Base-by-base conservation (phyloP, 2,888 invertebrate genomes). In the Eustalomyia histrio region DNA sequence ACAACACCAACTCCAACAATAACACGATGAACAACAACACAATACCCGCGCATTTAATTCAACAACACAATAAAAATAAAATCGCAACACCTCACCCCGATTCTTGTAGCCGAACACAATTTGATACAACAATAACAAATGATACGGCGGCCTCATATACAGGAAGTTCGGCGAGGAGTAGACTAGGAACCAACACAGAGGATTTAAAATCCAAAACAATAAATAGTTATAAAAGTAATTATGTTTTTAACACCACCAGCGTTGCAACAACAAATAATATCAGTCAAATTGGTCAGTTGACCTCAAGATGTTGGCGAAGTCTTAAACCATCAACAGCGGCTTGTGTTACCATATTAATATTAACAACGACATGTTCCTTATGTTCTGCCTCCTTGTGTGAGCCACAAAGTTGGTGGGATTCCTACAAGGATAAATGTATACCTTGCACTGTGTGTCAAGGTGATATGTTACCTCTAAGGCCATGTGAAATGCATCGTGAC, bases 401-500 rank as follows among this genome's bases (percentile, higher is more conserved):
- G 83, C 93, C 94, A 63, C 92, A 92, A 84, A 93, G 93, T 89
- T 96, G 94, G 93, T 94, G 95, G 93, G 93, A 94, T 90, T 92
- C 93, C 83, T 92, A 92, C 85, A 92, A 91, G 83, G 93, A 93
- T 88, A 90, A 90, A 85, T 96, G 95, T 90, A 91, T 92, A 85
- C 93, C 94, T 79, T 96, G 96, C 91, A 94, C 95, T 73, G 92
- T 92, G 87, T 95, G 95, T 91, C 92, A 92, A 83, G 93, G 93
- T 85, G 92, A 92, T 73, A 90, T 92, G 85, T 93, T 95, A 80
- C 94, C 95, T 53, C 89, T 94, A 82, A 92, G 93, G 71, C 95
- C 95, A 73, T 96, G 95, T 90, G 94, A 94, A 86, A 91, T 94
- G 79, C 94, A 95, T 91, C 92, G 94, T 81, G 95, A 96, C 90